Evolutionary conservation across 2,797 vertebrate species (phyloP), one percentile per base, ranked within the genome.

Genomic region (Emys orbicularis): DNA sequence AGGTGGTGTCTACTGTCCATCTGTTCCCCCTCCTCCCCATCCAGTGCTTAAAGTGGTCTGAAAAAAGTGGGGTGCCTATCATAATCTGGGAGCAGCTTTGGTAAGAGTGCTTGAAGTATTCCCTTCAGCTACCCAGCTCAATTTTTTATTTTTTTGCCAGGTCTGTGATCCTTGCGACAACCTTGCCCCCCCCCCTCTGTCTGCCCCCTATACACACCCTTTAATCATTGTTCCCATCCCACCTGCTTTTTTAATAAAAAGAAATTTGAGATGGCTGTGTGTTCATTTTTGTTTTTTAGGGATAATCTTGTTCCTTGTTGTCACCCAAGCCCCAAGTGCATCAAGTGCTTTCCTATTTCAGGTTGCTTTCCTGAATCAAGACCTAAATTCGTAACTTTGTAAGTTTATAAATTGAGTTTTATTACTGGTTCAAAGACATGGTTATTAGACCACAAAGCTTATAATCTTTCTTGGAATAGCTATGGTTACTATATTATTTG

Each of bases 391-490:
- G n/a, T 77, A 77, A 59, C 19, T 79, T 25, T 6, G 19, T 68
- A 68, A n/a, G 34, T 29, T 88, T 79, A 37, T 10, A 2, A 89
- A 21, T 5, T 54, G 8, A 88, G 56, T 65, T 85, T 79, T 53
- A 68, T 53, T 1, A 2, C n/a, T 27, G 44, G 12, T 83, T 93
- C 83, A 53, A 29, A 83, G 25, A 44, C 72, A 41, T n/a, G 16
- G 34, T 21, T 74, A 74, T 0, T 15, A 27, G 37, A 68, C 2
- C 0, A 0, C n/a, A 74, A 41, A n/a, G 6, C 9, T 74, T 41
- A 41, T 37, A 9, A n/a, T 74, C n/a, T 86, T 50, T 95, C 82
- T 68, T 44, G n/a, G 80, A 37, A 83, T 53, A 52, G 53, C 5
- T 34, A 11, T 19, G 79, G 49, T 11, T 86, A 25, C 49, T 81